Percentiles rank a stretch among this genome's conserved stretches.
Conservation (phyloP, 2,888 invertebrate genomes). For the Hofmannophila pseudospretella region DNA sequence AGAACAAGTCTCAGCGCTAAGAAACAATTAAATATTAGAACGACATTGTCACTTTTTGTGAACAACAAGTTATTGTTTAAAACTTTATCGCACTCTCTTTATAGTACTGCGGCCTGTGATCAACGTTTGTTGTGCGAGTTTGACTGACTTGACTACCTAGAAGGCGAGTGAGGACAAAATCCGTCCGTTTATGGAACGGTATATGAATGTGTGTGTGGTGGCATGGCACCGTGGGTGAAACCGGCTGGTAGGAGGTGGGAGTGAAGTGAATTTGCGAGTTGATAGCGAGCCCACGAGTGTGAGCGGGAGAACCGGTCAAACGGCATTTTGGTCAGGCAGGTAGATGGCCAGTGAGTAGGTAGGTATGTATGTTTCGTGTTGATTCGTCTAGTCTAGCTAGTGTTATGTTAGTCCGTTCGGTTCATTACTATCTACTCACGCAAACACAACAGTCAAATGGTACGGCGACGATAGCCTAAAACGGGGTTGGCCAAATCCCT, state of each 20-base stretch:
- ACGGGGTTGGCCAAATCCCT: no score
- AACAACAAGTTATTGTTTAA: background rate
- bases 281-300: constrained; percentile 44
- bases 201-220: constrained; percentile 33
- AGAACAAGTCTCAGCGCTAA: no score
- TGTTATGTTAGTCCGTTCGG: background rate
- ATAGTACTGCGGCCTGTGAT: background rate
- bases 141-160: background rate
- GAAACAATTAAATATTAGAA: no score
- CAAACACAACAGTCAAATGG: no score
- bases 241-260: constrained; percentile 60
- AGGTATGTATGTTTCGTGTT: no score
- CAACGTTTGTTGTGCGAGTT: background rate
- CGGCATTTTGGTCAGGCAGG: constrained; percentile 47
- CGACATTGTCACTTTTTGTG: no score
- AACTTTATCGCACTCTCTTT: background rate
- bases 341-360: background rate
- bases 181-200: constrained; percentile 49
- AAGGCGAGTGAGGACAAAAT: constrained; percentile 34
- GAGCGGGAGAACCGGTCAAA: constrained; percentile 69
- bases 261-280: constrained; percentile 67
- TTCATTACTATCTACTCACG: no score
- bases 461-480: no score
- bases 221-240: constrained; percentile 33
- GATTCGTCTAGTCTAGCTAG: background rate